Base-by-base conservation (phyloP, 2,113 vertebrate species). In the Psittacula cyanocephala region DNA sequence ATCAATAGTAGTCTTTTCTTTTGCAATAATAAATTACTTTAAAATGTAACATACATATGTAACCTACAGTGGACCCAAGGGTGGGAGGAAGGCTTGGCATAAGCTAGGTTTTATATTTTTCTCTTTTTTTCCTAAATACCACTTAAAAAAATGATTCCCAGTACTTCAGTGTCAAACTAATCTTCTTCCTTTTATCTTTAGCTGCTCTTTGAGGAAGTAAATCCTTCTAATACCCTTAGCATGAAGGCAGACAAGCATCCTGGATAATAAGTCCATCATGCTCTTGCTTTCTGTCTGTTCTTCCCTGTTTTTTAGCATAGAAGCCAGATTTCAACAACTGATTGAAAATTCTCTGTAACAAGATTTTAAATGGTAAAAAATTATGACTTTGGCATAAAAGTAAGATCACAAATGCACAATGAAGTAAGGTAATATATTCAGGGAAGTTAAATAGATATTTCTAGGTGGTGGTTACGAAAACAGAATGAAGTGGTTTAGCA, bases 311-410 rank as follows among this genome's bases (percentile, higher is more conserved):
- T 76, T 65, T 86, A 62, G 17, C 52, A 15, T 28, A 88, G 71
- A 90, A 86, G 37, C 29, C 88, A 94, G 85, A 89, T 95, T 97
- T 95, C 82, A 95, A 47, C 87, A 95, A 71, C 49, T 60, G 63
- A 89, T 92, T 91, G 90, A 95, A 95, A 97, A 68, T 96, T 76
- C 44, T 77, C 80, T 95, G 41, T 88, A 96, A 95, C 60, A 94
- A 27, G 74, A 91, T 97, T 92, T 95, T 97, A 97, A 95, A 95
- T 97, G 28, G 67, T 79, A 95, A 94, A 47, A 94, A 95, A 97
- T 95, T 94, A 52, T 57, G 75, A 75, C 7, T 95, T 63, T 35
- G 83, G 16, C 49, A 17, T 84, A 79, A 65, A 49, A 81, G 15
- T 79, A 75, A 81, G 49, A 81, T 62, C 49, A 82, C 3, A 33